A percentile compares a stretch with the other conserved stretches of the same genome.
Conservation (phyloP, 2,797 vertebrate genomes). For the Netta rufina region DNA sequence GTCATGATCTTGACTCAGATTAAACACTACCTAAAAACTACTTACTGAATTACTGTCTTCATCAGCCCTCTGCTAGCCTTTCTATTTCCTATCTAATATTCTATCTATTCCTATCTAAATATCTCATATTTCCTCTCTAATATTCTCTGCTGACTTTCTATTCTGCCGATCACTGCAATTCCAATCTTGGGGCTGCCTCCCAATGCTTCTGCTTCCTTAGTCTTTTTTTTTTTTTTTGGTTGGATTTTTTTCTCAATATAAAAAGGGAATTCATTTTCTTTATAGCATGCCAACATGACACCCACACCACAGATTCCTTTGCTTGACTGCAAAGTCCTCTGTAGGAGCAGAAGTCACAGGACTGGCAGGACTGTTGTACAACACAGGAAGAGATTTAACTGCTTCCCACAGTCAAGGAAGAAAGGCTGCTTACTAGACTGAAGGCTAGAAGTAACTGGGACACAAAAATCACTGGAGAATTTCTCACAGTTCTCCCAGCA, state of each 20-base stretch:
- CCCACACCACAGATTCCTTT: neutral
- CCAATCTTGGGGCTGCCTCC: neutral
- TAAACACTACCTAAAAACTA: neutral
- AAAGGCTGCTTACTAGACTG: neutral
- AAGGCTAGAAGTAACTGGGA: neutral
- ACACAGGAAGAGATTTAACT: neutral
- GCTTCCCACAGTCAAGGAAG: neutral
- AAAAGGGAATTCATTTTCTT: neutral
- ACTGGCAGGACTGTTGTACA: neutral
- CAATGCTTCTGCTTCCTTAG: neutral
- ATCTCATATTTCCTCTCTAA: no score
- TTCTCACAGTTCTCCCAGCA: neutral
- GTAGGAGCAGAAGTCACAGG: neutral
- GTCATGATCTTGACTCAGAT: neutral
- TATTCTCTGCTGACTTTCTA: neutral
- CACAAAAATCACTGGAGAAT: neutral
- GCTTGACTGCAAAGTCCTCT: neutral
- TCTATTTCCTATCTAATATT: no score
- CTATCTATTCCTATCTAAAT: no score
- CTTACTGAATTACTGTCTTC: neutral
- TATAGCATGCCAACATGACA: neutral
- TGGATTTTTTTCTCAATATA: neutral
- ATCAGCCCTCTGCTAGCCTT: neutral
- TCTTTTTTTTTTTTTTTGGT: neutral
- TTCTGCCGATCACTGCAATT: slow-evolving; percentile 10